These are phyloP conservation scores for Hyperoodon ampullatus DNA, from an alignment of 2,113 vertebrate species.

Conservation along the genomic window DNA sequence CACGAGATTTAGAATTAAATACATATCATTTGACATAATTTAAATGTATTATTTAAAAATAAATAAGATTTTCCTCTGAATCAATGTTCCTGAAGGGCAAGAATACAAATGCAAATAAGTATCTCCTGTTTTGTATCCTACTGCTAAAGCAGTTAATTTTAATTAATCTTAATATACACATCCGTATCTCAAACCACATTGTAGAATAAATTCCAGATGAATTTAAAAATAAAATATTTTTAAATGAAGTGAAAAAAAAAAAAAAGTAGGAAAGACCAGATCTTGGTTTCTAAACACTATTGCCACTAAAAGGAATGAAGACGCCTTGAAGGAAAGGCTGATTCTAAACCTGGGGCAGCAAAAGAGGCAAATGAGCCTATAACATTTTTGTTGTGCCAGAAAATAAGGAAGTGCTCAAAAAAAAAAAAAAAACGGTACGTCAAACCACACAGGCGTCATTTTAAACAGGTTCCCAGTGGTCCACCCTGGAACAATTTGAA, in stretches of 20 bases:
- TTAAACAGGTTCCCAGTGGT: background rate
- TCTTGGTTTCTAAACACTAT: conserved; percentile 19
- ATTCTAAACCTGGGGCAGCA: background rate
- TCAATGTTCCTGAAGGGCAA: background rate
- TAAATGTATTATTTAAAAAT: conserved; percentile 52
- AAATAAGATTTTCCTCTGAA: conserved; percentile 22
- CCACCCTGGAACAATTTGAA: background rate
- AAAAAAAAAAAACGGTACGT: background rate
- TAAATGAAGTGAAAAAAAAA: background rate
- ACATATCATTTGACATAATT: background rate
- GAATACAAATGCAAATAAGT: conserved; percentile 37
- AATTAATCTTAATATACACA: background rate
- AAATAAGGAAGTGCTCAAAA: background rate
- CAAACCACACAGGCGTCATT: background rate
- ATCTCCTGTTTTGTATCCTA: background rate
- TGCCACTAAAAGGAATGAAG: background rate
- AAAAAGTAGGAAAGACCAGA: background rate
- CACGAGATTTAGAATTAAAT: conserved; percentile 43
- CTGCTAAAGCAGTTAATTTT: background rate
- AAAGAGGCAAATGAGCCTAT: background rate
- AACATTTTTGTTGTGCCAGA: background rate
- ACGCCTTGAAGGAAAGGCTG: background rate
- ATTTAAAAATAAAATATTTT: background rate
- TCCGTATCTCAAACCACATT: background rate
- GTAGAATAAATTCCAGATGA: conserved; percentile 1